Conservation (phyloP, 2,113 vertebrate genomes). For the Xiphophorus couchianus region DNA sequence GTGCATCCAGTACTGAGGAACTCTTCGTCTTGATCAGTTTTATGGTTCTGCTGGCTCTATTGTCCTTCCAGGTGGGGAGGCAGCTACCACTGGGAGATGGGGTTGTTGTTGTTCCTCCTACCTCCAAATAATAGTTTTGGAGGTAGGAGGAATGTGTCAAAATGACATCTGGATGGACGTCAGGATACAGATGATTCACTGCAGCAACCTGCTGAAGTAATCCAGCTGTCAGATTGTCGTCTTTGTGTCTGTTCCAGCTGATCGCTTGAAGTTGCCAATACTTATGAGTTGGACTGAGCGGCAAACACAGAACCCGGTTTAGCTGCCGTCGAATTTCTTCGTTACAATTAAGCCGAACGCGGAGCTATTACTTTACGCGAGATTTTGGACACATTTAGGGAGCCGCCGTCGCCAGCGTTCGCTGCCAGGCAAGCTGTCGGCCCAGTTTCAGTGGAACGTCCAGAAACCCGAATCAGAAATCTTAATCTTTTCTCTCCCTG, state of each 20-base stretch:
- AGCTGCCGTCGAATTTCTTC: constrained; percentile 6
- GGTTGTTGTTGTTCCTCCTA: background rate
- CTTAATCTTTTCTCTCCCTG: constrained; percentile 46
- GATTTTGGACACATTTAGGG: constrained; percentile 28
- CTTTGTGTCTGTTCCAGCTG: background rate
- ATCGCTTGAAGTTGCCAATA: background rate
- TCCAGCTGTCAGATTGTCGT: background rate
- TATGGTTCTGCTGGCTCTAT: background rate
- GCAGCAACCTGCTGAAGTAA: background rate
- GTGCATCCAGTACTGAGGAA: too few relatives aligned
- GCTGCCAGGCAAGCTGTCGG: constrained; percentile 45
- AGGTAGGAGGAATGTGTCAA: background rate
- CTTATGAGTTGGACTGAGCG: background rate
- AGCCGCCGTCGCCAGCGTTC: constrained; percentile 21
- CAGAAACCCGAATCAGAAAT: constrained; percentile 53
- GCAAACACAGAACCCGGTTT: constrained; percentile 1
- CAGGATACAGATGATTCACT: background rate
- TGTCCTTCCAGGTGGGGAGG: background rate
- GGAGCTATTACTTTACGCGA: constrained; percentile 10
- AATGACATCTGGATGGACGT: background rate
- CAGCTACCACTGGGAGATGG: background rate
- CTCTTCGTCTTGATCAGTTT: background rate
- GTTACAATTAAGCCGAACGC: constrained; percentile 30
- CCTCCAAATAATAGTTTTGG: background rate
- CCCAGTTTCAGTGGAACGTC: constrained; percentile 31